phyloP scores from a whole-genome alignment of 2,888 invertebrate genomes.

The Euphydryas editha region DNA sequence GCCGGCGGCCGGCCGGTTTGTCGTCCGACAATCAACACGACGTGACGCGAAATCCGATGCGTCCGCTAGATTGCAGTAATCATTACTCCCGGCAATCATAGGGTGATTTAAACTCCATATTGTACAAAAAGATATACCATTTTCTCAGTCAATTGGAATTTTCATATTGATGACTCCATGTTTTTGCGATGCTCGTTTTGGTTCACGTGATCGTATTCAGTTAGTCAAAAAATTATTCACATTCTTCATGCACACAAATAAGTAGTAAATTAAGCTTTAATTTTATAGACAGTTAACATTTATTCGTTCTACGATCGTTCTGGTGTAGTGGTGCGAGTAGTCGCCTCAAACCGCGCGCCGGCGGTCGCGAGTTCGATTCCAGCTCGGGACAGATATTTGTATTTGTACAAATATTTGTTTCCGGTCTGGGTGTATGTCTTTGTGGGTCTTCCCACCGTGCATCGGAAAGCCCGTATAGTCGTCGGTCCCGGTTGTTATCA shows the following conservation, averaged over 20 bases:
- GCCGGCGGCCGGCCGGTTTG: slow-evolving; percentile 64
- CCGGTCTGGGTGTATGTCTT: no score
- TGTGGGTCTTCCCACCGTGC: no score
- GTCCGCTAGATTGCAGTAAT: slow-evolving; percentile 64
- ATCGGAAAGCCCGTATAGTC: no score
- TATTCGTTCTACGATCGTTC: no score
- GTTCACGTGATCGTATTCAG: slow-evolving; percentile 15
- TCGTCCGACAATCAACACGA: slow-evolving; percentile 79
- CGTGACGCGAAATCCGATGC: slow-evolving; percentile 82
- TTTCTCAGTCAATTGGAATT: slow-evolving; percentile 14
- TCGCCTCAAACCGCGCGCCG: no score
- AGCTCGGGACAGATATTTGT: no score
- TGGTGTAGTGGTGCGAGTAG: no score
- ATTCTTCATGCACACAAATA: background rate
- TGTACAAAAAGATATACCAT: slow-evolving; percentile 23
- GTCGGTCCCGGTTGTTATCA: no score
- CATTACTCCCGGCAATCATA: slow-evolving; percentile 66
- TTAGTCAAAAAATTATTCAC: background rate
- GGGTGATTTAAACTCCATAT: slow-evolving; percentile 45
- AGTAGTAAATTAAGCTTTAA: no score
- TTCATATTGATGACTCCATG: slow-evolving; percentile 16
- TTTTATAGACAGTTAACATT: no score
- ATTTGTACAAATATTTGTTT: no score
- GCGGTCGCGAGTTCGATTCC: no score
- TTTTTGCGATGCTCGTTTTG: background rate